Percentiles rank a stretch among this genome's conserved stretches.
These are phyloP conservation scores for Semaprochilodus insignis DNA, from an alignment of 2,797 vertebrate genomes.

Conservation along the genomic window DNA sequence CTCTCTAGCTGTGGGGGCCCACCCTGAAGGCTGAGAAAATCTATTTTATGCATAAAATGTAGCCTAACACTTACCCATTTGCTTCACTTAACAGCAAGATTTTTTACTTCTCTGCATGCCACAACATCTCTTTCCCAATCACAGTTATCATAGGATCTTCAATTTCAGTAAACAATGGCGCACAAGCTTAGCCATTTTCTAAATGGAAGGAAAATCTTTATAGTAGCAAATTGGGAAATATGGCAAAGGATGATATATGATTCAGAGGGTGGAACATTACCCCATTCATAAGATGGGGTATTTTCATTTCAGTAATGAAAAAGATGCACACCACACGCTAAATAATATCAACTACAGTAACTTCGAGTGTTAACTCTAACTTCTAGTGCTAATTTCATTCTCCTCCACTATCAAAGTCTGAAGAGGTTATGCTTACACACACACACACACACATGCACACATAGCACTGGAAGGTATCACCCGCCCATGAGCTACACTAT, in stretches of 20 bases:
- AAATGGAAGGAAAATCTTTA: constrained; percentile 2
- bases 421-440: not conserved
- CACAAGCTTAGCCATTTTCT: constrained; percentile 42
- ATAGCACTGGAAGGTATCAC: too few relatives aligned
- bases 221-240: not conserved
- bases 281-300: not conserved
- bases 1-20: constrained; percentile 30
- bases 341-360: not conserved
- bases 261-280: not conserved
- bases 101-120: constrained; percentile 32
- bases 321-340: not conserved
- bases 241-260: not conserved
- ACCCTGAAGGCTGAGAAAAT: constrained; percentile 44
- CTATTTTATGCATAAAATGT: constrained; percentile 11
- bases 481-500: not conserved
- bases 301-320: not conserved
- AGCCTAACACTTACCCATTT: not conserved
- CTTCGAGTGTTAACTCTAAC: not conserved
- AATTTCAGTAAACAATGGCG: constrained; percentile 44
- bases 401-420: not conserved
- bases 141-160: constrained; percentile 34
- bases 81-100: constrained; percentile 42
- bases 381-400: not conserved
- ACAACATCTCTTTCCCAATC: constrained; percentile 38
- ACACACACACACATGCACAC: not conserved